Evolutionary conservation across 2,797 vertebrate genomes (phyloP).

Genomic region (Fundulus diaphanus): DNA sequence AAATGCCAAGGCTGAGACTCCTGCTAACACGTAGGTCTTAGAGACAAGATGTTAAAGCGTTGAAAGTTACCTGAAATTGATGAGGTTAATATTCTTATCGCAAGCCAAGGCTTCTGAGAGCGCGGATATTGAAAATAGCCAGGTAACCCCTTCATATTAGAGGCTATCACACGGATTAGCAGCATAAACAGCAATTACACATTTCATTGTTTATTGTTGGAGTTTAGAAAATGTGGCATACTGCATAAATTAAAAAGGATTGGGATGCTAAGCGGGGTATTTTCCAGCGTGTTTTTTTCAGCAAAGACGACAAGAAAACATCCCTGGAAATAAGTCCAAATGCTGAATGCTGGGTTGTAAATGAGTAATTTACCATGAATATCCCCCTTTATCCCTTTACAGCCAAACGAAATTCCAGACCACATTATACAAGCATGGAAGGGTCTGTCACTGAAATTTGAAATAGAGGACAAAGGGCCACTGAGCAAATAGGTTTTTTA

Average conservation of each 20-base stretch:
- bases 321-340: slow-evolving; percentile 57
- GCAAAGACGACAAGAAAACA: slow-evolving; percentile 42
- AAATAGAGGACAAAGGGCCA: slow-evolving; percentile 78
- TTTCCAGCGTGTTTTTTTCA: slow-evolving; percentile 38
- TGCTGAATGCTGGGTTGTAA: slow-evolving; percentile 56
- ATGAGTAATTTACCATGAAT: slow-evolving; percentile 72
- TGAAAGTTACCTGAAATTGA: slow-evolving; percentile 85
- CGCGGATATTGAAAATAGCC: slow-evolving; percentile 82
- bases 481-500: slow-evolving; percentile 65
- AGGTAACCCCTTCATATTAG: slow-evolving; percentile 79
- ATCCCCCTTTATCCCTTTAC: slow-evolving; percentile 65
- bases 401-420: slow-evolving; percentile 60
- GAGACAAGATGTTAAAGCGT: slow-evolving; percentile 84
- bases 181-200: slow-evolving; percentile 79
- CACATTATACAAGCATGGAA: slow-evolving; percentile 60
- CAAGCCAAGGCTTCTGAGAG: slow-evolving; percentile 69
- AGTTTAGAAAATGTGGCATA: slow-evolving; percentile 60
- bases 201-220: slow-evolving; percentile 81
- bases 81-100: slow-evolving; percentile 87
- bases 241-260: slow-evolving; percentile 56
- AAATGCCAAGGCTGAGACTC: slow-evolving; percentile 87
- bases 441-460: slow-evolving; percentile 72
- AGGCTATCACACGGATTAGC: slow-evolving; percentile 77
- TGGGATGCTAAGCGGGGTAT: slow-evolving; percentile 25
- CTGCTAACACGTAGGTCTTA: slow-evolving; percentile 81